Conservation (phyloP, 2,113 vertebrate species). For the Erythrocercus mccallii region DNA sequence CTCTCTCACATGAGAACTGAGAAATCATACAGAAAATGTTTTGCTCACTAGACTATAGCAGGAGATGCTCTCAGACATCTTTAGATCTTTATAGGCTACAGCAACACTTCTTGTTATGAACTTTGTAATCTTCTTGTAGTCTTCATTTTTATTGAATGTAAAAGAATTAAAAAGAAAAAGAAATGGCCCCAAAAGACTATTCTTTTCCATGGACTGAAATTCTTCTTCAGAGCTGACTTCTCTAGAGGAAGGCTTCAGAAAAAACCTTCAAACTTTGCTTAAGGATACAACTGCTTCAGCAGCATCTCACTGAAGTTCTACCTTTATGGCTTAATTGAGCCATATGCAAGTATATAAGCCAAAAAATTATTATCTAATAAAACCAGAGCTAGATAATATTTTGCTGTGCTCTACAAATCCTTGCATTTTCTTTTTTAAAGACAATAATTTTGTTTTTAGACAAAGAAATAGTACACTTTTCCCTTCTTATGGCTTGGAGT, state of each 20-base stretch:
- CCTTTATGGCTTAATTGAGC: background rate
- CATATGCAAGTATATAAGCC: background rate
- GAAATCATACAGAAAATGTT: background rate
- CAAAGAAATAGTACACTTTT: background rate
- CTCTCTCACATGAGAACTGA: background rate
- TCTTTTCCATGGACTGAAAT: background rate
- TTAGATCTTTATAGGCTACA: background rate
- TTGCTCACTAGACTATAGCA: background rate
- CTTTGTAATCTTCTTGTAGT: background rate
- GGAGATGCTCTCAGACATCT: background rate
- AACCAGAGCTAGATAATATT: background rate
- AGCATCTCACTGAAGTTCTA: background rate
- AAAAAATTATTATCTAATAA: background rate
- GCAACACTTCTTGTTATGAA: background rate
- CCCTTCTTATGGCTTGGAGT: background rate
- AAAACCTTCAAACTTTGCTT: background rate
- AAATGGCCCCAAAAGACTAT: background rate
- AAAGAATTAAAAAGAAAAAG: background rate
- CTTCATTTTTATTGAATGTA: background rate
- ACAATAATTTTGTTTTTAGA: background rate
- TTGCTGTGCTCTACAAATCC: background rate
- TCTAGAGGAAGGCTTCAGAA: background rate
- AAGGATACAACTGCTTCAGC: background rate
- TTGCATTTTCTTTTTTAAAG: background rate
- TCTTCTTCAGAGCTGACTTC: background rate